A percentile compares a stretch with the other conserved stretches of the same genome.
Conservation (phyloP, 2,888 invertebrate genomes). For the Philereme vetulata region DNA sequence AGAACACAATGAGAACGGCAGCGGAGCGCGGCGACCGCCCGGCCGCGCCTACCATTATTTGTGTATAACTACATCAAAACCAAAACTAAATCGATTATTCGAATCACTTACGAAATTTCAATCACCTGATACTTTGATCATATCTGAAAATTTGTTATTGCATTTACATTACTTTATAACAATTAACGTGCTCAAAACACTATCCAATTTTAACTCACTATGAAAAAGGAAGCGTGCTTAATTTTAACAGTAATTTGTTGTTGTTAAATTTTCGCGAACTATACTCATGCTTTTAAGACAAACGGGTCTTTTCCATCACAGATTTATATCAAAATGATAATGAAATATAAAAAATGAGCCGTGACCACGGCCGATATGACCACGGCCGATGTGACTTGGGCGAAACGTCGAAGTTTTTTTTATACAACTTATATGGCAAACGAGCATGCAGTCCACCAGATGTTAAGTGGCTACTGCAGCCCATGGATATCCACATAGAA, state of each 20-base stretch:
- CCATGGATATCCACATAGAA: too few relatives aligned
- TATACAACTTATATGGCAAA: too few relatives aligned
- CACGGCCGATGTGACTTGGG: too few relatives aligned
- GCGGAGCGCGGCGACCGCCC: slow-evolving; percentile 57
- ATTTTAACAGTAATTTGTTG: slow-evolving; percentile 67
- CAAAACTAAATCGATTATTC: slow-evolving; percentile 52
- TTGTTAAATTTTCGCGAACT: too few relatives aligned
- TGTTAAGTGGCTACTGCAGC: too few relatives aligned
- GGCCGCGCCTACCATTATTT: slow-evolving; percentile 73
- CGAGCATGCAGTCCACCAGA: too few relatives aligned
- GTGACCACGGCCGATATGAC: too few relatives aligned
- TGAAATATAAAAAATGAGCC: too few relatives aligned
- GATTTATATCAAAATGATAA: too few relatives aligned
- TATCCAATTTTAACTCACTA: slow-evolving; percentile 57
- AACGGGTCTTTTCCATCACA: too few relatives aligned
- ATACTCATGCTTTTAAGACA: too few relatives aligned
- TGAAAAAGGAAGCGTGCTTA: slow-evolving; percentile 59
- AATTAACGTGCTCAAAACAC: slow-evolving; percentile 45
- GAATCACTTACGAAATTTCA: slow-evolving; percentile 41
- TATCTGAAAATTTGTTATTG: slow-evolving; percentile 30
- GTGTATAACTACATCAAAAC: slow-evolving; percentile 60
- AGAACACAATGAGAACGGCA: slow-evolving; percentile 73
- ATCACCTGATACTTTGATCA: slow-evolving; percentile 21
- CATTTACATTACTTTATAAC: slow-evolving; percentile 34
- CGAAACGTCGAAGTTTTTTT: too few relatives aligned